A percentile compares a stretch with the other conserved stretches of the same genome.
phyloP scores from a whole-genome alignment of 2,888 invertebrate species.

The Acanthacorydalis orientalis region DNA sequence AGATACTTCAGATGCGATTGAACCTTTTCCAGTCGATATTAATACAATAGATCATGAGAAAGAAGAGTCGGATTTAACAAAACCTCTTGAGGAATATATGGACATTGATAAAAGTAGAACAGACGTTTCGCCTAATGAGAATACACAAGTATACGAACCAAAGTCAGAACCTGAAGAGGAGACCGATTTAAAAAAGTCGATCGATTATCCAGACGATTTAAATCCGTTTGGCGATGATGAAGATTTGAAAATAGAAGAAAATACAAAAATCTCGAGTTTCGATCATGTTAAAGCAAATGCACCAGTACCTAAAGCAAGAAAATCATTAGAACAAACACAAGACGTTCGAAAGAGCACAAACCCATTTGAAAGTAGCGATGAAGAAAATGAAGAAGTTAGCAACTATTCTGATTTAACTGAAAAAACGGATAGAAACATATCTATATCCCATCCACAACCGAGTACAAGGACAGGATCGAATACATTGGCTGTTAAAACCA shows the following conservation, averaged over 20 bases:
- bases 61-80: neutral
- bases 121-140: too few relatives aligned
- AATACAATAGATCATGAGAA: slow-evolving; percentile 6
- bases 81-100: slow-evolving; percentile 19
- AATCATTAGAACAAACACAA: too few relatives aligned
- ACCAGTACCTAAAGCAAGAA: neutral
- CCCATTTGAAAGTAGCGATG: slow-evolving; percentile 48
- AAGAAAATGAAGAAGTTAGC: slow-evolving; percentile 15
- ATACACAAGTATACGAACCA: neutral
- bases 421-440: too few relatives aligned
- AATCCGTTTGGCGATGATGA: slow-evolving; percentile 70
- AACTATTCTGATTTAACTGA: slow-evolving; percentile 13
- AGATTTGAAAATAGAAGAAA: slow-evolving; percentile 13
- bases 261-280: slow-evolving; percentile 5
- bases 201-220: slow-evolving; percentile 55
- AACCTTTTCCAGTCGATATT: slow-evolving; percentile 5
- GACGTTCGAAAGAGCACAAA: slow-evolving; percentile 29
- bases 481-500: slow-evolving; percentile 7
- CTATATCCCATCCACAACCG: neutral
- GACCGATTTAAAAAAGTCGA: neutral
- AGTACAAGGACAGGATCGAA: slow-evolving; percentile 2
- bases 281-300: neutral
- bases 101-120: slow-evolving; percentile 5
- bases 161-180: slow-evolving; percentile 1
- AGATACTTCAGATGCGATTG: neutral